Percentiles rank a stretch among this genome's conserved stretches.
These are phyloP conservation scores for Bellardia bayeri DNA, from an alignment of 2,888 invertebrate species.

Conservation along the genomic window DNA sequence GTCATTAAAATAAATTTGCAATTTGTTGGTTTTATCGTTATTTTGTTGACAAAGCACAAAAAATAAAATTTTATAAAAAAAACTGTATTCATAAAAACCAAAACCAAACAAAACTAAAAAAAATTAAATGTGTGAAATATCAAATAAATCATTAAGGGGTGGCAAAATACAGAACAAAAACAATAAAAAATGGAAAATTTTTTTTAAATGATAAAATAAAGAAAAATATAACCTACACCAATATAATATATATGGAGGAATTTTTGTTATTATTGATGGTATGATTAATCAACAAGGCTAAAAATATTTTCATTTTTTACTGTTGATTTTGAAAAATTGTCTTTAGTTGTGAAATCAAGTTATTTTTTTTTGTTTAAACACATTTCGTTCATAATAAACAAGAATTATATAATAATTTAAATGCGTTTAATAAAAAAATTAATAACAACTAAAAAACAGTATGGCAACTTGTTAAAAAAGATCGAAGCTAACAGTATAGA, in stretches of 20 bases:
- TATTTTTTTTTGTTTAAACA: neutral
- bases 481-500: too few species aligned
- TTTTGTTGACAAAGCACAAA: slow-evolving; percentile 9
- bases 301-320: neutral
- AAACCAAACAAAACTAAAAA: slow-evolving; percentile 12
- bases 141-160: slow-evolving; percentile 46
- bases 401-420: neutral
- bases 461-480: too few species aligned
- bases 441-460: too few species aligned
- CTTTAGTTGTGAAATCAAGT: neutral
- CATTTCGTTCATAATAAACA: too few species aligned
- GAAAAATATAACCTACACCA: slow-evolving; percentile 37
- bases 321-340: neutral
- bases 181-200: slow-evolving; percentile 19
- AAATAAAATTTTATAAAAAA: neutral
- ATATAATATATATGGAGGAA: slow-evolving; percentile 25
- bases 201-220: slow-evolving; percentile 37
- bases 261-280: neutral
- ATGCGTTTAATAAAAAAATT: too few species aligned
- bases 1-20: slow-evolving; percentile 22
- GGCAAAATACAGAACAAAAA: slow-evolving; percentile 43
- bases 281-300: neutral
- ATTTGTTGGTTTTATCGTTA: slow-evolving; percentile 30
- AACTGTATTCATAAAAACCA: neutral
- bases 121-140: slow-evolving; percentile 16